These are phyloP conservation scores for Stichopus horrens DNA, from an alignment of 53 echinoderm and acorn worm genomes.

Conservation along the genomic window DNA sequence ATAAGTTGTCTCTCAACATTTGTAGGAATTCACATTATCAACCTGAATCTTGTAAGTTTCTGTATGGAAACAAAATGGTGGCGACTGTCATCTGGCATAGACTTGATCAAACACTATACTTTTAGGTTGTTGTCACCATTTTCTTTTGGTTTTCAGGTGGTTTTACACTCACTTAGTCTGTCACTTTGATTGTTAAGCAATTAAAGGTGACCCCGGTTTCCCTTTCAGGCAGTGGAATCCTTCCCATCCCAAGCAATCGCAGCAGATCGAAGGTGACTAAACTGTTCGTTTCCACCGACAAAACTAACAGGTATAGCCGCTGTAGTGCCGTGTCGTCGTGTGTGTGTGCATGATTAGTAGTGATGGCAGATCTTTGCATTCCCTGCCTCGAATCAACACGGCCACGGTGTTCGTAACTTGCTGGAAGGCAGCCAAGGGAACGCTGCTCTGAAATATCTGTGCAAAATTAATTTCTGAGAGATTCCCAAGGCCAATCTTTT, in stretches of 20 bases:
- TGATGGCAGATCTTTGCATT: background rate
- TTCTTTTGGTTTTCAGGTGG: background rate
- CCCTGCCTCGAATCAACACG: background rate
- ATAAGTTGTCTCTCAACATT: too few species aligned
- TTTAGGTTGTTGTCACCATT: too few species aligned
- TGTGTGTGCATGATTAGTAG: background rate
- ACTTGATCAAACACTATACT: too few species aligned
- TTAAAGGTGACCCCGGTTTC: background rate
- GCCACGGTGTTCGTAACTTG: background rate
- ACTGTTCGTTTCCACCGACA: background rate
- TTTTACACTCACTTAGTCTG: background rate
- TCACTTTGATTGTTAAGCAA: background rate
- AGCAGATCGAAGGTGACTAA: background rate
- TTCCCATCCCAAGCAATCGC: background rate
- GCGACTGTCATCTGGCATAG: too few species aligned
- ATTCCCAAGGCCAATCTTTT: background rate
- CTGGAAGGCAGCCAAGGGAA: conserved; percentile 9
- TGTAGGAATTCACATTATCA: too few species aligned
- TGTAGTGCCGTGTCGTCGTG: background rate
- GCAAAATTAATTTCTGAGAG: conserved; percentile 21
- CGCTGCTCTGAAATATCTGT: background rate
- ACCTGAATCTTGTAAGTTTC: too few species aligned
- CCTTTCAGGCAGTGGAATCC: background rate
- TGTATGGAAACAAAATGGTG: too few species aligned
- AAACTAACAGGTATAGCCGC: background rate